Percentiles rank a stretch among this genome's conserved stretches.
phyloP scores from a whole-genome alignment of 2,888 invertebrate species.

The Orgyia antiqua region DNA sequence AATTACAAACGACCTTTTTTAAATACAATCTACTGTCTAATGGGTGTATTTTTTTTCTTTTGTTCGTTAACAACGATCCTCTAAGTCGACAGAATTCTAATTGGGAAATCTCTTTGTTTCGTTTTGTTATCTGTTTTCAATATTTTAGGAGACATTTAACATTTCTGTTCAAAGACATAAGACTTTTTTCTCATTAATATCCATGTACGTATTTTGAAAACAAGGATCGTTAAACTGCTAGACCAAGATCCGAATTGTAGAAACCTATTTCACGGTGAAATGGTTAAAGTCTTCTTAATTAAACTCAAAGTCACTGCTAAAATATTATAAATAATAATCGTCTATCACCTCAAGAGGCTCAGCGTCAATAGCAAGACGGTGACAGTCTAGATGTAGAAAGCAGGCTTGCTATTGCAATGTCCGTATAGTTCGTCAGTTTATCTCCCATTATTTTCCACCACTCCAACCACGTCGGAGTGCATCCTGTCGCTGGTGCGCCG shows the following conservation, averaged over 20 bases:
- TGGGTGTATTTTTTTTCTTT: constrained; percentile 33
- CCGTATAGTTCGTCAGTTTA: too few species aligned
- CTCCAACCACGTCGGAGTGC: background rate
- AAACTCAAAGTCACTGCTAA: too few species aligned
- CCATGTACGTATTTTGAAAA: background rate
- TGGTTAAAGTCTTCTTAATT: too few species aligned
- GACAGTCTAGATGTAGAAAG: too few species aligned
- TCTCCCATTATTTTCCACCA: too few species aligned
- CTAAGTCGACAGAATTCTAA: constrained; percentile 29
- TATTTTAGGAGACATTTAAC: background rate
- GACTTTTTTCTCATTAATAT: background rate
- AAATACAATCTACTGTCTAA: constrained; percentile 45
- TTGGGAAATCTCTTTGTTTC: constrained; percentile 27
- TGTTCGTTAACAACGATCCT: constrained; percentile 19
- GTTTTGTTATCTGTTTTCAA: background rate
- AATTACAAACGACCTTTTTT: constrained; percentile 42
- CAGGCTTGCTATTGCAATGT: too few species aligned
- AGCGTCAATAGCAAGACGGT: too few species aligned
- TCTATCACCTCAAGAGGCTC: too few species aligned
- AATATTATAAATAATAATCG: too few species aligned
- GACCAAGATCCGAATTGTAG: too few species aligned
- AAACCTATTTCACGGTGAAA: too few species aligned
- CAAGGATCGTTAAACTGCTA: background rate
- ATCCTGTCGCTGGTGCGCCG: background rate
- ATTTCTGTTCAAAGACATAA: too few species aligned